A percentile compares a stretch with the other conserved stretches of the same genome.
phyloP scores from a whole-genome alignment of 2,113 vertebrate species.

The Brachypodius melanocephalos region DNA sequence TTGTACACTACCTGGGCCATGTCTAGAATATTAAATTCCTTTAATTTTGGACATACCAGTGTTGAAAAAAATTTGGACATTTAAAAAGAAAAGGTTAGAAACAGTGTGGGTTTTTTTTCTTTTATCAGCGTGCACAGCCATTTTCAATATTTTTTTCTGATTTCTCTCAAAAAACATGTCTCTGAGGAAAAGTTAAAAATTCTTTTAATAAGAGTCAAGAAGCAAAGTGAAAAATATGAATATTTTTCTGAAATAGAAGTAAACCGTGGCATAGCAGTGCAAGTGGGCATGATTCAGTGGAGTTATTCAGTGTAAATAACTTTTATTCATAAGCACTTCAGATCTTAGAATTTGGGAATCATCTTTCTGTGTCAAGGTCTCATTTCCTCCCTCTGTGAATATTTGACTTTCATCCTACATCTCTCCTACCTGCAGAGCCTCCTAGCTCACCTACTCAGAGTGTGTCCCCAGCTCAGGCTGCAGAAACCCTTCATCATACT shows the following conservation, averaged over 20 bases:
- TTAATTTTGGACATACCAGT: background rate
- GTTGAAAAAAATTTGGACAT: background rate
- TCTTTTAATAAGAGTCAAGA: background rate
- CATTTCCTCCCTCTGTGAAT: background rate
- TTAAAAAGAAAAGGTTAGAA: background rate
- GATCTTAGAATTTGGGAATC: background rate
- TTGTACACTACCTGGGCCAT: background rate
- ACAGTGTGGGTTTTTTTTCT: background rate
- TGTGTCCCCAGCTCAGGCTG: background rate
- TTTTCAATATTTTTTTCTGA: background rate
- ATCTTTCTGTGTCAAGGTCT: background rate
- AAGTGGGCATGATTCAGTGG: background rate
- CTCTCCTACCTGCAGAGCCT: background rate
- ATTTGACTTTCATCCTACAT: background rate
- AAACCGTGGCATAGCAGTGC: background rate
- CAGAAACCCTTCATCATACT: background rate
- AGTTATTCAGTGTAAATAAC: background rate
- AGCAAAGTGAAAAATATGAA: background rate
- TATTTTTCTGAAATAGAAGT: background rate
- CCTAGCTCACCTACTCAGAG: background rate
- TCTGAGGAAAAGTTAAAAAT: background rate
- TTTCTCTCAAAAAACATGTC: background rate
- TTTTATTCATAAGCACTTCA: background rate
- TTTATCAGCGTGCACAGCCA: background rate
- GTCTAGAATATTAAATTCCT: background rate